These are phyloP conservation scores for Takifugu ocellatus DNA, from an alignment of 2,797 vertebrate genomes.

Conservation along the genomic window DNA sequence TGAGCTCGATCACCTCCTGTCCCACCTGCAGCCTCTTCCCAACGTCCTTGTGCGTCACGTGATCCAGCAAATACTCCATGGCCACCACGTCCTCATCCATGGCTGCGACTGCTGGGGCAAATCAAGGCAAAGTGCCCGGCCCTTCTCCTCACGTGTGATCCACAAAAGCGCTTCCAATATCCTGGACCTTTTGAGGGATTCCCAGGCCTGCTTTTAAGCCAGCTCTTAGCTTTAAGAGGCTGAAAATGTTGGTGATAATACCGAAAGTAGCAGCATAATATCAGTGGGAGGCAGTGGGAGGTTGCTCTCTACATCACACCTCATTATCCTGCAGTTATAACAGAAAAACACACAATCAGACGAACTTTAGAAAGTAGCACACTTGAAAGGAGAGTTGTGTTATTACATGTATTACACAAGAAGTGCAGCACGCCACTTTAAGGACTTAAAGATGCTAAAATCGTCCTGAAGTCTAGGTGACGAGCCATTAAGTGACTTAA, in stretches of 20 bases:
- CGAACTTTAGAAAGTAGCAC: slow-evolving; percentile 11
- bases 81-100: slow-evolving; percentile 80
- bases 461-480: neutral
- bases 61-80: slow-evolving; percentile 86
- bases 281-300: slow-evolving; percentile 4
- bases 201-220: neutral
- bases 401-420: rapidly evolving
- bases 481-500: neutral
- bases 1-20: slow-evolving; percentile 86
- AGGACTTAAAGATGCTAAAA: neutral
- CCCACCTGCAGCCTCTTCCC: slow-evolving; percentile 90
- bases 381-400: neutral
- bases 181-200: slow-evolving; percentile 6
- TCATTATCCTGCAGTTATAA: slow-evolving; percentile 27
- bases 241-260: slow-evolving; percentile 10
- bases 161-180: neutral
- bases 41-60: slow-evolving; percentile 92
- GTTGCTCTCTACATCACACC: neutral
- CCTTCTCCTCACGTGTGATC: neutral
- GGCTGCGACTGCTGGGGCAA: neutral
- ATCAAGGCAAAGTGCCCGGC: too few relatives aligned
- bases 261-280: neutral
- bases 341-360: neutral
- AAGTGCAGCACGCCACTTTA: too few relatives aligned
- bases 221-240: slow-evolving; percentile 6